Evolutionary conservation across 2,113 vertebrate species (phyloP).

Genomic region (Oncorhynchus kisutch): DNA sequence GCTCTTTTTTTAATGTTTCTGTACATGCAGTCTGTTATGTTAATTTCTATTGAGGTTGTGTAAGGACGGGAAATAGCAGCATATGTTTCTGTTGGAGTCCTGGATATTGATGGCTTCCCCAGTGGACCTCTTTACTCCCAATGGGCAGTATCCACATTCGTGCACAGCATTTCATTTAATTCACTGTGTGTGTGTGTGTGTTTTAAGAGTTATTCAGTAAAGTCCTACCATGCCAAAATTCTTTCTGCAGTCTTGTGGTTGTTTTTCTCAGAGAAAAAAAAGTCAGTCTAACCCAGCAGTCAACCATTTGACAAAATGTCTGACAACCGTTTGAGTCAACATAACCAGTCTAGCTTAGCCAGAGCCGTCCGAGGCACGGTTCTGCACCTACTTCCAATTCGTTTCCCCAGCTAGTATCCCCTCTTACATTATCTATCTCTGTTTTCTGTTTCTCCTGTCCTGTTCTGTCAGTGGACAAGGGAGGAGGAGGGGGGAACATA

Average conservation of each 20-base stretch:
- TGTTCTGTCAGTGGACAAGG: background rate
- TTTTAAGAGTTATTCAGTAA: background rate
- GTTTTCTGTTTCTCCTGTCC: slow-evolving; percentile 1
- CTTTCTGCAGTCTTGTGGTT: slow-evolving; percentile 19
- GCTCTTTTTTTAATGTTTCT: background rate
- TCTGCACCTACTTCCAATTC: slow-evolving; percentile 12
- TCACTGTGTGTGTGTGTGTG: slow-evolving; percentile 32
- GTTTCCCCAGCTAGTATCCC: slow-evolving; percentile 4
- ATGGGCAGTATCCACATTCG: background rate
- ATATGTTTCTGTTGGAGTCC: no score
- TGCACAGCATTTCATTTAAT: slow-evolving; percentile 19
- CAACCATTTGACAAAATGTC: background rate
- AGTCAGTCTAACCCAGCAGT: background rate
- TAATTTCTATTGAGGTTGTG: background rate
- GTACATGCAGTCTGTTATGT: background rate
- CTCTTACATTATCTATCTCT: background rate
- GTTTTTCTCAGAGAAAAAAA: slow-evolving; percentile 14
- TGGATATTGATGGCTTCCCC: no score
- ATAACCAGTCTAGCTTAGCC: no score
- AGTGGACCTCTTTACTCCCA: no score
- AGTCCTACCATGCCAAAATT: background rate
- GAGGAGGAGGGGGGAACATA: background rate
- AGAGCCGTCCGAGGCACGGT: background rate
- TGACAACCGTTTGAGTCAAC: slow-evolving; percentile 14
- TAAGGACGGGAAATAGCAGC: background rate